Conservation (phyloP, 2,797 vertebrate genomes). For the Cacajao melanocephalus region DNA sequence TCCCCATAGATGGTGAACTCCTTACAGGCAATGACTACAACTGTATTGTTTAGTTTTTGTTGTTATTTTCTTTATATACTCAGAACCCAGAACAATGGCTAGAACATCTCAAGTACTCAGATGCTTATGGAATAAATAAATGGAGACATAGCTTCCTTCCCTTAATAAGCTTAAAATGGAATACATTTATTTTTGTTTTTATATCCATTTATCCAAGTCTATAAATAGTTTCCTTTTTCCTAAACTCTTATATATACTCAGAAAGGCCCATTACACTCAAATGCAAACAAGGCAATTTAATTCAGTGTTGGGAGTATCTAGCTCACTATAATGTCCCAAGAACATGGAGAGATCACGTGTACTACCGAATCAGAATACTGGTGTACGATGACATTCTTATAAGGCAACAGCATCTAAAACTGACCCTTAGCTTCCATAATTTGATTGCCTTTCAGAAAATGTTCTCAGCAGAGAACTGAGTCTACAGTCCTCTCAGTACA, state of each 20-base stretch:
- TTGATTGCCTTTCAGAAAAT: not conserved
- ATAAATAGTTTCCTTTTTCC: not conserved
- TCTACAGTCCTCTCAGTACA: not conserved
- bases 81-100: not conserved
- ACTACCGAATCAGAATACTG: not conserved
- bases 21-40: not conserved
- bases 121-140: not conserved
- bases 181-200: not conserved
- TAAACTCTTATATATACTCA: not conserved
- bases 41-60: not conserved
- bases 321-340: not conserved
- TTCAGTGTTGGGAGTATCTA: not conserved
- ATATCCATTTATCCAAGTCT: not conserved
- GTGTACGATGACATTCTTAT: not conserved
- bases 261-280: not conserved
- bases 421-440: not conserved
- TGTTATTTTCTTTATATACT: not conserved
- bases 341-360: not conserved
- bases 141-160: not conserved
- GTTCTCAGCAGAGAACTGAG: not conserved
- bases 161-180: not conserved
- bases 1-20: not conserved
- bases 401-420: not conserved
- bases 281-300: not conserved
- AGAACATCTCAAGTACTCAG: not conserved